Conservation (phyloP, 2,797 vertebrate species). For the Dipus sagitta region DNA sequence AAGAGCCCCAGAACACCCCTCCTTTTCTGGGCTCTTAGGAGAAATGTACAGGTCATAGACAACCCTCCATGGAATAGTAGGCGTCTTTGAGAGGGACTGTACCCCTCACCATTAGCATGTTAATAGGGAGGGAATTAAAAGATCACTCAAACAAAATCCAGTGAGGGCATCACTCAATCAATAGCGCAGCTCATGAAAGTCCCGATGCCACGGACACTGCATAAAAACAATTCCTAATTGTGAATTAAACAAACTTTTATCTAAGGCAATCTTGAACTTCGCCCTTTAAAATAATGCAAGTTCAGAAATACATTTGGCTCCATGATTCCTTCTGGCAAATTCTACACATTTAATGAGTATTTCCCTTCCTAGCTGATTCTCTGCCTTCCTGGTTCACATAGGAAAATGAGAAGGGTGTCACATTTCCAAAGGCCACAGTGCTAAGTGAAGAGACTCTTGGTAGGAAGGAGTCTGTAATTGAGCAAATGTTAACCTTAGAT, state of each 20-base stretch:
- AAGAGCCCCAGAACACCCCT: constrained; percentile 44
- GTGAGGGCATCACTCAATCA: constrained; percentile 68
- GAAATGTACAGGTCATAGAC: constrained; percentile 72
- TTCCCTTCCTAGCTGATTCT: constrained; percentile 59
- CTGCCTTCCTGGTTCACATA: constrained; percentile 55
- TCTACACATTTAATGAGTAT: constrained; percentile 58
- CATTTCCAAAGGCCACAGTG: constrained; percentile 59
- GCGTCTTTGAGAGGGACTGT: constrained; percentile 49
- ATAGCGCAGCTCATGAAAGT: constrained; percentile 66
- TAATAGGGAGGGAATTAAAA: constrained; percentile 76
- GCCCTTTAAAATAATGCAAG: constrained; percentile 74
- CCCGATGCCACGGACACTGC: constrained; percentile 13
- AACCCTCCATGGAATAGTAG: constrained; percentile 71
- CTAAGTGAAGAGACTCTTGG: constrained; percentile 57
- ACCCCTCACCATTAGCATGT: constrained; percentile 74
- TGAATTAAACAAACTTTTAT: constrained; percentile 80
- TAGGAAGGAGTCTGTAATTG: background rate
- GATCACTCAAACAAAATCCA: constrained; percentile 75
- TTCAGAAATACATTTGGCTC: constrained; percentile 64
- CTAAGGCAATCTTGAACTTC: constrained; percentile 66
- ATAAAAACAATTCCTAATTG: constrained; percentile 75
- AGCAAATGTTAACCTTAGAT: constrained; percentile 62
- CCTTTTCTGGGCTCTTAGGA: constrained; percentile 42
- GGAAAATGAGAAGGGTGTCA: constrained; percentile 59
- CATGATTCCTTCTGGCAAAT: constrained; percentile 36